phyloP scores from a whole-genome alignment of 1,140 invertebrate genomes.

The Aleiodes sp. region DNA sequence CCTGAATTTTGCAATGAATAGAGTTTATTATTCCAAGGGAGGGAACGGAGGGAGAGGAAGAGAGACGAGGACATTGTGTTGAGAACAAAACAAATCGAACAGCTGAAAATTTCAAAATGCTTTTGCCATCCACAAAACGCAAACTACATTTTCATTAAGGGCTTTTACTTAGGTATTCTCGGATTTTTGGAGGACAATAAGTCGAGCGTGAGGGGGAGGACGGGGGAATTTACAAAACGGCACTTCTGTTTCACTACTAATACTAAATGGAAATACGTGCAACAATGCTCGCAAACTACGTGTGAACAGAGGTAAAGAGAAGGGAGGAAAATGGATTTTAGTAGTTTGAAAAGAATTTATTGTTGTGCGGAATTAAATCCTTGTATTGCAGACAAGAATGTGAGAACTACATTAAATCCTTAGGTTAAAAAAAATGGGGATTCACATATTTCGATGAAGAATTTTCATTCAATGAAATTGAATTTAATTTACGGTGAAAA shows the following conservation, averaged over 20 bases:
- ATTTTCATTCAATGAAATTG: no score
- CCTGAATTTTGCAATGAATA: not conserved
- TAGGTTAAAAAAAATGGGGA: not conserved
- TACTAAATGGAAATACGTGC: not conserved
- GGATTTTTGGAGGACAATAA: not conserved
- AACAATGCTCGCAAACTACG: not conserved
- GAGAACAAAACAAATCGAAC: not conserved
- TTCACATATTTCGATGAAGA: not conserved
- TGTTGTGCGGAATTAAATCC: not conserved
- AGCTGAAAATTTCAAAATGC: conserved; percentile 2
- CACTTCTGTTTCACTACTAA: not conserved
- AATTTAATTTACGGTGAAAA: no score
- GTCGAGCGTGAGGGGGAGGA: no score
- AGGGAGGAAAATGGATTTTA: no score
- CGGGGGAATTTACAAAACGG: not conserved
- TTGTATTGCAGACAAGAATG: not conserved
- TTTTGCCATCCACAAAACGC: not conserved
- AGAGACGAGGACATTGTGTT: not conserved
- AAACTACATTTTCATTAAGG: not conserved
- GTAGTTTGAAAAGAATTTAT: not conserved
- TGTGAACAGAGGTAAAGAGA: not conserved
- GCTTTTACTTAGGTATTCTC: not conserved
- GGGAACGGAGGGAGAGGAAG: not conserved
- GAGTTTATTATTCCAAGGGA: conserved; percentile 7
- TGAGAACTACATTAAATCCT: not conserved